A percentile compares a stretch with the other conserved stretches of the same genome.
Evolutionary conservation across 2,113 vertebrate genomes (phyloP).

Genomic region (Ammodramus savannarum): DNA sequence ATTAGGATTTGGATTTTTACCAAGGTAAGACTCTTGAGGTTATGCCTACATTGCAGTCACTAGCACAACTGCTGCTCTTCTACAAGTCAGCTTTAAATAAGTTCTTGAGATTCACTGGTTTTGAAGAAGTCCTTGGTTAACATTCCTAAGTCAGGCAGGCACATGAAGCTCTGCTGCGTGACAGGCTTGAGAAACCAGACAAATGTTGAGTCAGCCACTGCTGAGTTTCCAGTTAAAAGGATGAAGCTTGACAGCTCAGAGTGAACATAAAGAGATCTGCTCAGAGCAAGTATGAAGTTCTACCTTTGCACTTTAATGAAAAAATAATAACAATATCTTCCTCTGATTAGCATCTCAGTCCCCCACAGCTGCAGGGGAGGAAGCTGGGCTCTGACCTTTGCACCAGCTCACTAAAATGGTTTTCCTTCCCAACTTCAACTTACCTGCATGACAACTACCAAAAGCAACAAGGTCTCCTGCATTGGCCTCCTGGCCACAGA

Average conservation of each 20-base stretch:
- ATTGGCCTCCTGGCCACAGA: background rate
- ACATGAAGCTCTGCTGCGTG: background rate
- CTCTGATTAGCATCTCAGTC: background rate
- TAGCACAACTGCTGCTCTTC: background rate
- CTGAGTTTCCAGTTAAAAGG: background rate
- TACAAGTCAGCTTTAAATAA: background rate
- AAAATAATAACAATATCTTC: background rate
- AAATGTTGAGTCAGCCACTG: background rate
- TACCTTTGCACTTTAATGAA: background rate
- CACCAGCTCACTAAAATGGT: background rate
- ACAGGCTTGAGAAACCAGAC: background rate
- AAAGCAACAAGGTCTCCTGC: background rate
- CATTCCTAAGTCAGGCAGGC: background rate
- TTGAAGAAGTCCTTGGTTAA: background rate
- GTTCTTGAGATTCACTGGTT: background rate
- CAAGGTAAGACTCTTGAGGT: background rate
- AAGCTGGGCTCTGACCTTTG: background rate
- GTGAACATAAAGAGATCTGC: background rate
- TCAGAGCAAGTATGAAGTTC: background rate
- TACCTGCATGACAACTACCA: background rate
- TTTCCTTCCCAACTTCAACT: background rate
- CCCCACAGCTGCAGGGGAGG: background rate
- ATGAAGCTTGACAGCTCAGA: background rate
- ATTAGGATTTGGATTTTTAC: background rate
- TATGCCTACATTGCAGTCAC: accelerated